Conservation (phyloP, 2,888 invertebrate species). For the Agrochola circellaris region DNA sequence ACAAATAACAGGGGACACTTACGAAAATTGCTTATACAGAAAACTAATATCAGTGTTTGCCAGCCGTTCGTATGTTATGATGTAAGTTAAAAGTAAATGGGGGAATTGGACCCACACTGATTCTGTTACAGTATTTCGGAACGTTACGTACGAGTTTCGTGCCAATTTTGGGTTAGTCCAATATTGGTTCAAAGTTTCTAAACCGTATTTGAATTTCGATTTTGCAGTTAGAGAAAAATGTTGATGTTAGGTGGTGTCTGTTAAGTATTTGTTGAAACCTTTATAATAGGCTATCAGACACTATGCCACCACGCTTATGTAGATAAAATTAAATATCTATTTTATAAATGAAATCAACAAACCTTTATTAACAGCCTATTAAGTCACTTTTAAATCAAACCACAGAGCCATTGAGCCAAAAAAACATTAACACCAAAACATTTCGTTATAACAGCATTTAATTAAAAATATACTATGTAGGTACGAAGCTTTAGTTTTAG, state of each 20-base stretch:
- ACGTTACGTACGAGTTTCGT: conserved; percentile 33
- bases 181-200: conserved; percentile 49
- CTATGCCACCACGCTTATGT: too few relatives aligned
- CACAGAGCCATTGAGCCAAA: background rate
- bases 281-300: too few relatives aligned
- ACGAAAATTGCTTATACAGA: conserved; percentile 90
- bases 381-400: too few relatives aligned
- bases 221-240: conserved; percentile 30
- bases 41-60: conserved; percentile 90
- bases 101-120: conserved; percentile 51
- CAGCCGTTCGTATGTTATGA: conserved; percentile 81
- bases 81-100: conserved; percentile 64
- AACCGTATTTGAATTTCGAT: conserved; percentile 36
- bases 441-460: background rate
- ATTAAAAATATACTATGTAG: conserved; percentile 2
- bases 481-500: conserved; percentile 9
- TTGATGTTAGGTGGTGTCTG: conserved; percentile 20
- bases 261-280: background rate
- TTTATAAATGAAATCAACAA: background rate
- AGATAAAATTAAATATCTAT: background rate
- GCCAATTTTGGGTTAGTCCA: conserved; percentile 45
- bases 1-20: conserved; percentile 88
- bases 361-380: too few relatives aligned
- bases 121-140: conserved; percentile 52
- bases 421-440: background rate